Conservation (phyloP, 2,797 vertebrate genomes). For the Mus spretus region DNA sequence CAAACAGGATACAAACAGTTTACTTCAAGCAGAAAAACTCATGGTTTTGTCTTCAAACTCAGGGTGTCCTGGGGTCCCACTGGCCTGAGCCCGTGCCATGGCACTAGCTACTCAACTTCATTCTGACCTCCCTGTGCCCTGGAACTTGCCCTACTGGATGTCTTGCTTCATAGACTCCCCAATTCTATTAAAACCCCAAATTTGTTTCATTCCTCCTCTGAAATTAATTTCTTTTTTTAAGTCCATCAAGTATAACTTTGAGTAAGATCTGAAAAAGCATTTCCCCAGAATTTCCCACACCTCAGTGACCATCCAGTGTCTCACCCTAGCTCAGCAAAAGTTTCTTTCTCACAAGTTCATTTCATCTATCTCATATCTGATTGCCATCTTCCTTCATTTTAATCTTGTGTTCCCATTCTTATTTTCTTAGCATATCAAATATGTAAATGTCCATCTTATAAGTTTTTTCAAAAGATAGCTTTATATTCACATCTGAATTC, state of each 20-base stretch:
- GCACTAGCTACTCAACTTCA: background rate
- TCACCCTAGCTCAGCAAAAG: background rate
- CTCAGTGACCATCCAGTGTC: constrained; percentile 3
- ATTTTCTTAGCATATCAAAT: constrained; percentile 39
- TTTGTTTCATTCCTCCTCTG: constrained; percentile 16
- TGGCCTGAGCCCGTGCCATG: background rate
- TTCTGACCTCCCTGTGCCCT: background rate
- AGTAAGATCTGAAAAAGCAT: constrained; percentile 53
- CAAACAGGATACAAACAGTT: background rate
- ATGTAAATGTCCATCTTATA: background rate
- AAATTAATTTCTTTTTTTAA: constrained; percentile 30
- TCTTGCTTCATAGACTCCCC: background rate
- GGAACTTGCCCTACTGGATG: background rate
- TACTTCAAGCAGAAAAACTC: background rate
- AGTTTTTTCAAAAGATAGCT: constrained; percentile 48
- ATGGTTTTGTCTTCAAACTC: background rate
- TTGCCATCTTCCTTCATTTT: background rate
- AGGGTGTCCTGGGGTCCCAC: background rate
- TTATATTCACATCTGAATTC: constrained; percentile 60
- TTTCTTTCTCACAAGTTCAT: background rate
- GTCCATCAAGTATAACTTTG: constrained; percentile 7
- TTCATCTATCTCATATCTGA: constrained; percentile 1
- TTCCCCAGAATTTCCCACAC: constrained; percentile 35
- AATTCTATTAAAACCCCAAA: background rate
- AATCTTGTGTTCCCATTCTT: constrained; percentile 19